Conservation (phyloP, 2,113 vertebrate genomes). For the Thamnophis sirtalis region DNA sequence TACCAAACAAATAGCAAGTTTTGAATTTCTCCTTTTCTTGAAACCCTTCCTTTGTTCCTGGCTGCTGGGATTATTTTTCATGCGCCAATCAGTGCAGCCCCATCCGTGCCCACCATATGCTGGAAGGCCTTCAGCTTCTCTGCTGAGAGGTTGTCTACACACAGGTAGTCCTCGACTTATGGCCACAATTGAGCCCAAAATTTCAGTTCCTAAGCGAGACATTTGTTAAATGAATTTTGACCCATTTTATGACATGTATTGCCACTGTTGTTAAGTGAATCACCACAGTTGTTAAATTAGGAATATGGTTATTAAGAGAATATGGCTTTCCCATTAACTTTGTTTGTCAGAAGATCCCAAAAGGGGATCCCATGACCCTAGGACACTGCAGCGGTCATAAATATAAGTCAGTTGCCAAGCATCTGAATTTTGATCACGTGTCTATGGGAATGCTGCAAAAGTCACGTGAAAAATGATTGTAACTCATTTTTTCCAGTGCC, state of each 20-base stretch:
- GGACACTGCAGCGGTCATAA: not conserved
- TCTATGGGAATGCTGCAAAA: too few relatives aligned
- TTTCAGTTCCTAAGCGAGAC: not conserved
- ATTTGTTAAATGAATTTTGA: not conserved
- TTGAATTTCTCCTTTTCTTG: constrained; percentile 3
- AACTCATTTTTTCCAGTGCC: not conserved
- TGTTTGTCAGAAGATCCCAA: not conserved
- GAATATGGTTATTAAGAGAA: not conserved
- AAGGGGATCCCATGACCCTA: not conserved
- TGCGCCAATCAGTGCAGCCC: not conserved
- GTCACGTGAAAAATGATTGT: not conserved
- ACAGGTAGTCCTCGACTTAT: not conserved
- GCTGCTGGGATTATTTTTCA: constrained; percentile 4
- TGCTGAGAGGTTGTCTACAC: not conserved
- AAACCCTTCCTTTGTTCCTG: not conserved
- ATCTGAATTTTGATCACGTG: not conserved
- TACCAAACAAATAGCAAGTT: constrained; percentile 3
- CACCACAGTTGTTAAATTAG: not conserved
- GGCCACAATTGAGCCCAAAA: not conserved
- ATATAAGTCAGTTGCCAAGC: too few relatives aligned
- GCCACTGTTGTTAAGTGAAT: not conserved
- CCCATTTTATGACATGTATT: not conserved
- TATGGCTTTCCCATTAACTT: not conserved
- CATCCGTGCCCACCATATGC: not conserved
- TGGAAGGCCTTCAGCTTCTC: not conserved